Evolutionary conservation across 1,140 invertebrate species (phyloP).

Genomic region (Alviniconcha marisindica): DNA sequence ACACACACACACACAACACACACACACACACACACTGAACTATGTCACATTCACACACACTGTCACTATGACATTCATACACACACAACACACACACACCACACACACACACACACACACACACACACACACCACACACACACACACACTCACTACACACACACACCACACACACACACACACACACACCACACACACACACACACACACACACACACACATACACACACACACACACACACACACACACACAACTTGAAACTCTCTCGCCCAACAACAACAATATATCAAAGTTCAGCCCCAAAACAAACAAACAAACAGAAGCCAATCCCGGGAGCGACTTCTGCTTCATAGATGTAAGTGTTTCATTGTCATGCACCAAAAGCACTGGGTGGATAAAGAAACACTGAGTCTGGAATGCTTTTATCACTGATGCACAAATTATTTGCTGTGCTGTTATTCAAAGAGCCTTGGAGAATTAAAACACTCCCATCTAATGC

Average conservation of each 20-base stretch:
- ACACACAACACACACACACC: background rate
- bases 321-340: background rate
- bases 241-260: background rate
- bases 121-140: background rate
- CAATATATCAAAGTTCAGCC: background rate
- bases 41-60: background rate
- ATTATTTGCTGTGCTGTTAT: too few species aligned
- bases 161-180: slow-evolving; percentile 9
- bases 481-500: background rate
- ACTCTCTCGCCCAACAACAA: background rate
- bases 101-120: slow-evolving; percentile 1
- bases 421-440: too few species aligned
- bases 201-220: slow-evolving; percentile 4
- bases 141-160: background rate
- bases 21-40: background rate
- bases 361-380: background rate
- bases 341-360: background rate
- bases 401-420: too few species aligned
- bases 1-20: background rate
- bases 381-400: background rate
- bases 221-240: slow-evolving; percentile 4
- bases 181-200: background rate
- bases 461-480: background rate
- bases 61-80: background rate
- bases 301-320: background rate